phyloP scores from a whole-genome alignment of 2,113 vertebrate species.

The Cyphomyrus discorhynchus region DNA sequence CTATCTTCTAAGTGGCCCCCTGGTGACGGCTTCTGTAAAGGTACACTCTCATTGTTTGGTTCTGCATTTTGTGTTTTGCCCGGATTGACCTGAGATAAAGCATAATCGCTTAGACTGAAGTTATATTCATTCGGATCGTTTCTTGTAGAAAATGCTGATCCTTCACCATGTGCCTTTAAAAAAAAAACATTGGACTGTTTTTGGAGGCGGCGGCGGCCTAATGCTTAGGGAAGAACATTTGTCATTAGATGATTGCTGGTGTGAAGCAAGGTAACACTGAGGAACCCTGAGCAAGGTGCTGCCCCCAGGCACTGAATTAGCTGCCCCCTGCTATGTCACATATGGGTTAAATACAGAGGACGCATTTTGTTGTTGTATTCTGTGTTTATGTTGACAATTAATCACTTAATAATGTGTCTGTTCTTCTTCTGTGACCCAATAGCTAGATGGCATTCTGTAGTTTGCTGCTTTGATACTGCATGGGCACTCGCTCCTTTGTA shows the following conservation, averaged over 20 bases:
- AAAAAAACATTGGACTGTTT: too few relatives aligned
- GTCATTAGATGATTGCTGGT: not conserved
- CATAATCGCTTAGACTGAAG: not conserved
- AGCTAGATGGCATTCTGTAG: not conserved
- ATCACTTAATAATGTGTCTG: not conserved
- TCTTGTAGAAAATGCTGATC: not conserved
- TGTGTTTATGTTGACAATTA: not conserved
- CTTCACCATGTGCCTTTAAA: not conserved
- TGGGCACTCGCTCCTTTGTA: not conserved
- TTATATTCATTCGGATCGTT: not conserved
- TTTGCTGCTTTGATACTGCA: not conserved
- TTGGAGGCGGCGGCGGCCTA: too few relatives aligned
- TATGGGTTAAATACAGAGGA: not conserved
- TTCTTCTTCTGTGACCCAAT: not conserved
- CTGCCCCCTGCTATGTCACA: too few relatives aligned
- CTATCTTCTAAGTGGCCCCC: not conserved
- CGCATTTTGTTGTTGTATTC: not conserved
- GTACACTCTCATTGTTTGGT: not conserved
- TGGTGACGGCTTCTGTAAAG: not conserved
- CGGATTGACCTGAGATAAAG: not conserved
- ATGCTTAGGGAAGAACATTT: not conserved
- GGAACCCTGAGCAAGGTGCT: not conserved
- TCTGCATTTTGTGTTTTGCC: not conserved
- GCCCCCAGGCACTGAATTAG: not conserved
- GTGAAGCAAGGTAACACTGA: not conserved